Base-by-base conservation (phyloP, 2,888 invertebrate genomes). In the Escarpia spicata region DNA sequence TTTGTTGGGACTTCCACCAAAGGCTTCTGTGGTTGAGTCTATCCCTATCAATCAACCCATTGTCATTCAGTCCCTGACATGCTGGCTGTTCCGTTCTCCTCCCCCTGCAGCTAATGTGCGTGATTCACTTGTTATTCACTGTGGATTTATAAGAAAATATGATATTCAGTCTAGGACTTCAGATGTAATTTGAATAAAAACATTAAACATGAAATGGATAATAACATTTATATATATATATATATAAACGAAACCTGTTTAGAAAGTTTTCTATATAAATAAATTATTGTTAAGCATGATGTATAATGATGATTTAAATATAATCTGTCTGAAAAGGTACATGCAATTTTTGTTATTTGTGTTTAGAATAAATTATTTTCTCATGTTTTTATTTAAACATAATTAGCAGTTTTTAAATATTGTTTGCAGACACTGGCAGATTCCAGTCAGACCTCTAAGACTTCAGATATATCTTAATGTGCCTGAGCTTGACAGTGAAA, bases 1-100 rank as follows among this genome's bases (percentile, higher is more conserved):
- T 75, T 75, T 75, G 75, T 75, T 75, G 75, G 75, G 75, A 75
- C 75, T 75, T 75, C 75, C 75, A 75, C 75, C 75, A 75, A 75
- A 75, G 19, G 75, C 75, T 75, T 26, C 75, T 19, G 75, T 26
- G 75, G 75, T 75, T 19, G n/a, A 75, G 75, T 75, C 75, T 75
- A 75, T 75, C 75, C 75, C 75, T 19, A 75, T 75, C 75, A 75
- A 75, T 75, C 75, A 75, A 75, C 75, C 19, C n/a, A 75, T 75
- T 75, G 75, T 75, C 75, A 75, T 75, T 75, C 75, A 75, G 75
- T 75, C 75, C 75, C 75, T 75, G 75, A 75, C 75, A 6, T 26
- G 75, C 26, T 75, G 75, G 75, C 75, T 75, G 75, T 75, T 75
- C 75, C 75, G 19, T 75, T 75, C 75, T 75, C 75, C 75, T 52